Evolutionary conservation across 1,140 invertebrate species (phyloP).

Genomic region (Euschistus heros): DNA sequence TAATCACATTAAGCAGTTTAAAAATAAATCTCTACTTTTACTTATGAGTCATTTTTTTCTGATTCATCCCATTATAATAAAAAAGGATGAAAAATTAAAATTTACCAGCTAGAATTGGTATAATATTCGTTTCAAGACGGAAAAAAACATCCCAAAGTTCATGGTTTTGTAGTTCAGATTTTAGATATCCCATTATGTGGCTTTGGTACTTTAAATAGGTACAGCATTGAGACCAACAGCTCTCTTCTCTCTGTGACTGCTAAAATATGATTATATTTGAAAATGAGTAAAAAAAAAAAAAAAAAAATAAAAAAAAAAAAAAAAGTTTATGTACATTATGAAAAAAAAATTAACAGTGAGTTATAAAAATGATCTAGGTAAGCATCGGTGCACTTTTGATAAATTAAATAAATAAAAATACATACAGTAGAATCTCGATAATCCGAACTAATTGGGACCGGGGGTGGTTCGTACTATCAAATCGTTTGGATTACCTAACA

Average conservation of each 20-base stretch:
- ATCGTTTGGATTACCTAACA: no score
- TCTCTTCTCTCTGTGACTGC: neutral
- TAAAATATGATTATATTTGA: no score
- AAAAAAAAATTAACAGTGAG: no score
- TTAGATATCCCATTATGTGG: slow-evolving; percentile 12
- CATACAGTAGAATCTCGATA: no score
- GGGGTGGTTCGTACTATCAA: no score
- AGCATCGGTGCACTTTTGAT: no score
- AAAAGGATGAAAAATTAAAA: slow-evolving; percentile 6
- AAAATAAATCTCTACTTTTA: neutral
- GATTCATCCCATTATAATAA: slow-evolving; percentile 8
- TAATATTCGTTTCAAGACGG: slow-evolving; percentile 40
- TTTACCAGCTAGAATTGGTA: slow-evolving; percentile 42
- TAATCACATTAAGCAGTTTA: neutral
- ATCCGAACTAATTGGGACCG: no score
- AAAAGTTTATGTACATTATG: no score
- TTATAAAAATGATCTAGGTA: no score
- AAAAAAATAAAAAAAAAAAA: no score
- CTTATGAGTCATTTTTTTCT: neutral
- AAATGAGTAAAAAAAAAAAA: no score
- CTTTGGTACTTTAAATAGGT: neutral
- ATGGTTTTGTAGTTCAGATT: slow-evolving; percentile 9
- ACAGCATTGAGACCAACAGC: neutral
- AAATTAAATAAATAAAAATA: no score
- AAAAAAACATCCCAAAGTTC: slow-evolving; percentile 39